These are phyloP conservation scores for Drosophila suzukii DNA, from an alignment of 1,140 invertebrate species.

Conservation along the genomic window DNA sequence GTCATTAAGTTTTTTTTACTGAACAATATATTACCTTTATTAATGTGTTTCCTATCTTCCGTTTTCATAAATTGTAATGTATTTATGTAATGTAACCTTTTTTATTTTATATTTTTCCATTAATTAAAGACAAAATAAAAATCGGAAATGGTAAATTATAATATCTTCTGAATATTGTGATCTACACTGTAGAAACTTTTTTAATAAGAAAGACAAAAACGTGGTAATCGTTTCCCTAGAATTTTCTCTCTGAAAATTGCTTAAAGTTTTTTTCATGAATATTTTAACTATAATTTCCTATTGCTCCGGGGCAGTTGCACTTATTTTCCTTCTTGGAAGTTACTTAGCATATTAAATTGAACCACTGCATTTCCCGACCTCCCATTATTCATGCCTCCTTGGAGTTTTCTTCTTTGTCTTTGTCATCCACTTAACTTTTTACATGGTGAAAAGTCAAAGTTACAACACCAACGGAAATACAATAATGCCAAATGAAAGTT, in stretches of 20 bases:
- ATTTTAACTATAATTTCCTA: slow-evolving; percentile 23
- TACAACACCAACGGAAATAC: slow-evolving; percentile 30
- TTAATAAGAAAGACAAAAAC: neutral
- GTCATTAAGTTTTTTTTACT: too few species aligned
- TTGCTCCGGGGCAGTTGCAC: slow-evolving; percentile 9
- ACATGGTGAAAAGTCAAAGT: slow-evolving; percentile 10
- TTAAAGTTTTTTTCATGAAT: slow-evolving; percentile 14
- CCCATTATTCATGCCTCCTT: slow-evolving; percentile 3
- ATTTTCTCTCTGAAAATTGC: neutral
- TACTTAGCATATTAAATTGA: slow-evolving; percentile 23
- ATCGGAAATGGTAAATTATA: too few species aligned
- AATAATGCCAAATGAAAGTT: slow-evolving; percentile 45
- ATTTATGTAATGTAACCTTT: too few species aligned
- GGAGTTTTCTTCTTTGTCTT: neutral
- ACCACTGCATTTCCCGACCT: neutral
- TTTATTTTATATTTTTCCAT: too few species aligned
- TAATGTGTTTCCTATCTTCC: too few species aligned
- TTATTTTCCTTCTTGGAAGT: neutral
- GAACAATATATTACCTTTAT: too few species aligned
- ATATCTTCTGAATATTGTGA: too few species aligned
- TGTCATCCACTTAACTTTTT: slow-evolving; percentile 44
- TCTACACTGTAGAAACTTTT: neutral
- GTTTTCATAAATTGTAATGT: too few species aligned
- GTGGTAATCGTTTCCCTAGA: too few species aligned
- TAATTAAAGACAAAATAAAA: too few species aligned